A percentile compares a stretch with the other conserved stretches of the same genome.
Conservation (phyloP, 2,888 invertebrate species). For the Lasioglossum vierecki region DNA sequence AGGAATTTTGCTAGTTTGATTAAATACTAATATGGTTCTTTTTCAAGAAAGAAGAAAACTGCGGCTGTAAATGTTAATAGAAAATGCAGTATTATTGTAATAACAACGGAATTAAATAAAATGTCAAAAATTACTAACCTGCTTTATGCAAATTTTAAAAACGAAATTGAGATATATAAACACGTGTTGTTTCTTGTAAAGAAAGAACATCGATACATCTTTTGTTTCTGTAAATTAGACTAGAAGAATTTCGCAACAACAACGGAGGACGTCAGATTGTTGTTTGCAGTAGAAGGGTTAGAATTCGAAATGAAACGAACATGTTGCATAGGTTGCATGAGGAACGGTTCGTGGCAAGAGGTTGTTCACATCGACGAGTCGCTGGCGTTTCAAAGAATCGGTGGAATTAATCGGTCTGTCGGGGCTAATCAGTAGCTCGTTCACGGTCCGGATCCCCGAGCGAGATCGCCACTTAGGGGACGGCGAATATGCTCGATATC, state of each 20-base stretch:
- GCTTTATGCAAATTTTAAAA: too few relatives aligned
- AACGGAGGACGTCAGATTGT: neutral
- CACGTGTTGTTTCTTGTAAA: too few relatives aligned
- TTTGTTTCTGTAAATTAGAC: neutral
- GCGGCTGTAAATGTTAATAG: too few relatives aligned
- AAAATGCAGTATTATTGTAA: too few relatives aligned
- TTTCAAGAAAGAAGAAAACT: too few relatives aligned
- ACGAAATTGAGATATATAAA: too few relatives aligned
- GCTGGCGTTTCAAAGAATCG: conserved; percentile 61
- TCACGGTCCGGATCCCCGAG: conserved; percentile 26
- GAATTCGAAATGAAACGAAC: neutral
- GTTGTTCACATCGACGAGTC: conserved; percentile 47
- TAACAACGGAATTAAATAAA: too few relatives aligned
- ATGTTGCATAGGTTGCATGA: neutral
- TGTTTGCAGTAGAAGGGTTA: neutral
- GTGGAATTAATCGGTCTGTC: conserved; percentile 66
- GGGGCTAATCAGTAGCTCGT: conserved; percentile 58
- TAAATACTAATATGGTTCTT: too few relatives aligned
- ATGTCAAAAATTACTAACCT: too few relatives aligned
- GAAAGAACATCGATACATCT: too few relatives aligned
- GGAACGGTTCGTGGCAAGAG: conserved; percentile 35
- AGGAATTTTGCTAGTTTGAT: too few relatives aligned
- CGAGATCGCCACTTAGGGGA: conserved; percentile 63
- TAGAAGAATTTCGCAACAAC: neutral
- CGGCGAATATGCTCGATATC: conserved; percentile 63